Evolutionary conservation across 2,888 invertebrate species (phyloP), one percentile per base, ranked within the genome.

Genomic region (Hanleya hanleyi): DNA sequence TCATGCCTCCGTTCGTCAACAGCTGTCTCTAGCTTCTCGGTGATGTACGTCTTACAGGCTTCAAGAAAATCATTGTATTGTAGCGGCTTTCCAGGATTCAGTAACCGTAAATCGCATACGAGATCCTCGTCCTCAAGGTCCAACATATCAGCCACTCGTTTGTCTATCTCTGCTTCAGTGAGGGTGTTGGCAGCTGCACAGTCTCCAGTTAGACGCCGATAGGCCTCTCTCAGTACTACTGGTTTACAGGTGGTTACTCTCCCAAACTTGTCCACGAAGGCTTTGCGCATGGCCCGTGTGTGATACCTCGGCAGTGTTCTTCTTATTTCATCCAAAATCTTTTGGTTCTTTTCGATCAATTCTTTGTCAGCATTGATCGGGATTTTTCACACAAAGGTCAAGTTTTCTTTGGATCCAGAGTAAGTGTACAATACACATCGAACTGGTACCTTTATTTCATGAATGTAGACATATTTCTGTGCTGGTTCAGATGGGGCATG

Each of bases 1-100:
- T 78, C 73, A 67, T 79, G 72, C 1, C 77, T 26, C 36, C 77
- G 35, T 18, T 79, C 78, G 70, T 75, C 73, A 32, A 73, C 76
- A 32, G 70, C 74, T 18, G 64, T 57, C 69, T 78, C 76, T 32
- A 78, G 67, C 35, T 61, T 37, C 66, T 62, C 67, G 6, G 69
- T 67, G 12, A 77, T 37, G 33, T 71, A 75, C n/a, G 33, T 15
- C 35, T 71, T 70, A 15, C 36, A 49, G 62, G 72, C 67, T 36
- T 74, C 50, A 61, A 74, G 73, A 64, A 71, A 74, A 12, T 64
- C 75, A 33, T n/a, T 33, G 67, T 73, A 75, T 38, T 77, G 26
- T 26, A 41, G 41, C 1, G 71, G 75, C 41, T 66, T 38, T 35
- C 76, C 76, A 32, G n/a, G 12, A 51, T 78, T 77, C 33, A 67